A percentile compares a stretch with the other conserved stretches of the same genome.
Evolutionary conservation across 2,888 invertebrate species (phyloP).

Genomic region (Cantharis rufa): DNA sequence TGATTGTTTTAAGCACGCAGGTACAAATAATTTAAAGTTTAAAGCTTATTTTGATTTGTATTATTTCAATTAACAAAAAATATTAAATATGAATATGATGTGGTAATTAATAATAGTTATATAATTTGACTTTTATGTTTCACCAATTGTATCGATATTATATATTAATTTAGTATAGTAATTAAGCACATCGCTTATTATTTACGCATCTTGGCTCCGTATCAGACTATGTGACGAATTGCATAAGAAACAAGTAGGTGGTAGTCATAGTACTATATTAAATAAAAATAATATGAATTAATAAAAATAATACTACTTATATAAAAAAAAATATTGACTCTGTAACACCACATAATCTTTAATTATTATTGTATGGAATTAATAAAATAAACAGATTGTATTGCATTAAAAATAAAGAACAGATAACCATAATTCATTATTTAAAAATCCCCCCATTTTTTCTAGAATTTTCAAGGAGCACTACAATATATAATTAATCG

Average conservation of each 20-base stretch:
- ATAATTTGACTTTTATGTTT: background rate
- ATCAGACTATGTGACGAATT: background rate
- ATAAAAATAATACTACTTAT: background rate
- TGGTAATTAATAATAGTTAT: background rate
- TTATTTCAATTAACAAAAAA: background rate
- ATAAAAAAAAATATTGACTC: background rate
- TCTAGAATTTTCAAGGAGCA: background rate
- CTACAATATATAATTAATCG: too few relatives aligned
- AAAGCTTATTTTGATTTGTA: background rate
- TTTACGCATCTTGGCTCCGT: background rate
- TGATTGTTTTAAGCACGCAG: background rate
- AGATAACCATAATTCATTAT: background rate
- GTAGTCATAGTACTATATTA: background rate
- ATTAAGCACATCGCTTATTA: background rate
- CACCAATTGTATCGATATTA: background rate
- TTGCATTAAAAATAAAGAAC: background rate
- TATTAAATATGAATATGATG: background rate
- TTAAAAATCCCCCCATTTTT: background rate
- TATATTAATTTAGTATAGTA: background rate
- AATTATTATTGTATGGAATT: background rate
- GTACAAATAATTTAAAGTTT: background rate
- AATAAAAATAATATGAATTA: background rate
- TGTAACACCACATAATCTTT: background rate
- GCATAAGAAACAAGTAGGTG: background rate
- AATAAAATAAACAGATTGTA: background rate